These are phyloP conservation scores for Ciconia maguari DNA, from an alignment of 2,113 vertebrate species.

Conservation along the genomic window DNA sequence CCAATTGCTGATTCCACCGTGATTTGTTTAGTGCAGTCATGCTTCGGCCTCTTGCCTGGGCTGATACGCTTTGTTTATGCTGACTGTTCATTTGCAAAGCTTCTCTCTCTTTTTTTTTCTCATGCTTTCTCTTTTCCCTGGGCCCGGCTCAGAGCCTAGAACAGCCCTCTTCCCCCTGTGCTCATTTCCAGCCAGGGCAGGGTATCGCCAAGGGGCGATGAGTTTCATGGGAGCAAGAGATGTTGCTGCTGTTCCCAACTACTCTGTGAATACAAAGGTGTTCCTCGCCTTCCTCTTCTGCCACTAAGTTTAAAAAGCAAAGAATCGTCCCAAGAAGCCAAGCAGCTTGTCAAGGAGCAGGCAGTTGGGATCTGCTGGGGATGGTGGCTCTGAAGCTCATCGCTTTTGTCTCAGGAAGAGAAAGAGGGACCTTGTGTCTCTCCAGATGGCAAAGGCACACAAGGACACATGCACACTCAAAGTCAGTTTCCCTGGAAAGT, in stretches of 20 bases:
- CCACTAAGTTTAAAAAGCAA: not conserved
- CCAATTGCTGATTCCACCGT: slow-evolving; percentile 74
- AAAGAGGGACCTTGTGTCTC: not conserved
- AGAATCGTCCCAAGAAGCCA: not conserved
- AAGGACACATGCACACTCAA: fast-evolving
- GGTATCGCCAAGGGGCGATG: not conserved
- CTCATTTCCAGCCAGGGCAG: not conserved
- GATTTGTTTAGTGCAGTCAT: slow-evolving; percentile 72
- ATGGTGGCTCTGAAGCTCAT: not conserved
- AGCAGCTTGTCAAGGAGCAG: not conserved
- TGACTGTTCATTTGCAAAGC: slow-evolving; percentile 62
- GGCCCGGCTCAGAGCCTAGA: not conserved
- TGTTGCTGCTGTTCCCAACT: not conserved
- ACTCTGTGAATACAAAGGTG: not conserved
- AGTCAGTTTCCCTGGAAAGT: not conserved
- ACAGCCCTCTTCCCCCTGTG: not conserved
- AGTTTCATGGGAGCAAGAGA: not conserved
- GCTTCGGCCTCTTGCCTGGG: slow-evolving; percentile 57
- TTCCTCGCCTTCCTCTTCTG: not conserved
- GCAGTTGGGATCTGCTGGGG: not conserved
- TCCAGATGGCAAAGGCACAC: not conserved
- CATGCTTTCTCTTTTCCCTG: not conserved
- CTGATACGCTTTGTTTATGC: slow-evolving; percentile 68
- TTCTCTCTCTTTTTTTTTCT: not conserved
- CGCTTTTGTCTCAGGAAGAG: not conserved